Evolutionary conservation across 2,888 invertebrate species (phyloP).

Genomic region (Hirtodrosophila confusa): DNA sequence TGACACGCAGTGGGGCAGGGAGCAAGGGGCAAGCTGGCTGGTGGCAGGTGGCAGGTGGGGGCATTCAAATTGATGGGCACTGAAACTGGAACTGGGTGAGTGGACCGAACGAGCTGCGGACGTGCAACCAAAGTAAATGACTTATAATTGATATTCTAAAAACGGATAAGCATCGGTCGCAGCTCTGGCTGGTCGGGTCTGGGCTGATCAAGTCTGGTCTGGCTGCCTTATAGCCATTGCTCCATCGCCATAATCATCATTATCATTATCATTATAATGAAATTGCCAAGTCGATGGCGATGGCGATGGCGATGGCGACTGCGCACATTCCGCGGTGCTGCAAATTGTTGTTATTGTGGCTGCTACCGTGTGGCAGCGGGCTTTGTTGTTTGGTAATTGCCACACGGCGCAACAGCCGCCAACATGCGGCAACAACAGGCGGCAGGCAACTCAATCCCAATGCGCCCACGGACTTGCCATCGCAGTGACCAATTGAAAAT

Average conservation of each 20-base stretch:
- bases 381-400: constrained; percentile 66
- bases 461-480: constrained; percentile 43
- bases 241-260: constrained; percentile 39
- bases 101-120: constrained; percentile 54
- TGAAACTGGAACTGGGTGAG: constrained; percentile 64
- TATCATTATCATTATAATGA: constrained; percentile 74
- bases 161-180: constrained; percentile 70
- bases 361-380: constrained; percentile 61
- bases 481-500: constrained; percentile 70
- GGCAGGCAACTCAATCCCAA: constrained; percentile 65
- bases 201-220: neutral
- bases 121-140: constrained; percentile 73
- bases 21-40: neutral
- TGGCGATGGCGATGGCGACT: constrained; percentile 42
- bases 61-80: constrained; percentile 28
- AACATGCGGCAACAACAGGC: constrained; percentile 11
- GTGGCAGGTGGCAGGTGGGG: neutral
- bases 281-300: constrained; percentile 52
- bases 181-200: constrained; percentile 1
- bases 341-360: constrained; percentile 55
- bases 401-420: constrained; percentile 15
- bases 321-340: constrained; percentile 38
- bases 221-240: constrained; percentile 9
- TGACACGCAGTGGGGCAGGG: constrained; percentile 24
- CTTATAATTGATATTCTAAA: constrained; percentile 81